phyloP scores from a whole-genome alignment of 2,113 vertebrate species.

The Elanus axillaris region DNA sequence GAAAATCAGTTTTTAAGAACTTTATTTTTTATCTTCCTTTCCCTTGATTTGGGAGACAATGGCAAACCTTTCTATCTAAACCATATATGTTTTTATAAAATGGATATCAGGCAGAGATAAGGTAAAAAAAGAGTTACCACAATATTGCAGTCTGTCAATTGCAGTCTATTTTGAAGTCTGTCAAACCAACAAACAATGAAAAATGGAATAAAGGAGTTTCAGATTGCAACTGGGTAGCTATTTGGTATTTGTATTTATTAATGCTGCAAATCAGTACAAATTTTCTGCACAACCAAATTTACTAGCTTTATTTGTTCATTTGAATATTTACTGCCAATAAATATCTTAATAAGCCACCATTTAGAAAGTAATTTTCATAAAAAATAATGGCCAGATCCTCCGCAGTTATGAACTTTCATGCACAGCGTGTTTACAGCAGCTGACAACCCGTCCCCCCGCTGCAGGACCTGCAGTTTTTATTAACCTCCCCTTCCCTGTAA shows the following conservation, averaged over 20 bases:
- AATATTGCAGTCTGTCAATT: too few relatives aligned
- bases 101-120: not conserved
- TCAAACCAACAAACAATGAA: not conserved
- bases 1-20: not conserved
- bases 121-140: not conserved
- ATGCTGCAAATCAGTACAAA: not conserved
- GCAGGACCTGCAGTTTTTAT: not conserved
- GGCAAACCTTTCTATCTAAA: not conserved
- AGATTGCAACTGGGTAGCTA: not conserved
- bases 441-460: not conserved
- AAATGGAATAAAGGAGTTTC: not conserved
- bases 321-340: constrained; percentile 9
- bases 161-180: not conserved
- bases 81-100: not conserved
- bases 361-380: not conserved
- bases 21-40: not conserved
- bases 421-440: fast-evolving
- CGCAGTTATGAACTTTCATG: fast-evolving
- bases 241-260: not conserved
- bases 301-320: not conserved
- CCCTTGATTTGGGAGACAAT: not conserved
- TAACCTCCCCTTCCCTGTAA: not conserved
- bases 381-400: not conserved
- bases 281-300: not conserved
- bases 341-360: not conserved